Conservation (phyloP, 2,113 vertebrate genomes). For the Syrmaticus mikado region DNA sequence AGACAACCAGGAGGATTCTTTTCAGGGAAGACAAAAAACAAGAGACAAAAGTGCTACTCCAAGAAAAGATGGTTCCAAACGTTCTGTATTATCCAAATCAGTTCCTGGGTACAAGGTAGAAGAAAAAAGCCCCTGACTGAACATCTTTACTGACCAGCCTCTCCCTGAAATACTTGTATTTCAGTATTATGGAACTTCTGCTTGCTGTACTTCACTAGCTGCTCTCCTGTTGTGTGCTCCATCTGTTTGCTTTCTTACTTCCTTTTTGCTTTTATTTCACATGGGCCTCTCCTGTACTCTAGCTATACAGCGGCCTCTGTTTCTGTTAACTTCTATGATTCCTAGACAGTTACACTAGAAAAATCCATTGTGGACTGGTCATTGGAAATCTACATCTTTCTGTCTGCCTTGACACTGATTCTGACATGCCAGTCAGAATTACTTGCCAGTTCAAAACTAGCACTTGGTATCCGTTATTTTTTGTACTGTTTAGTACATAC, state of each 20-base stretch:
- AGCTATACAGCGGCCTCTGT: conserved; percentile 60
- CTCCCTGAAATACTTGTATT: conserved; percentile 75
- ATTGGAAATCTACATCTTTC: background rate
- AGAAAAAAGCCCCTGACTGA: conserved; percentile 98
- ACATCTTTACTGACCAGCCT: conserved; percentile 79
- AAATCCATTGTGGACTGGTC: background rate
- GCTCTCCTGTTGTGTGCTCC: conserved; percentile 67
- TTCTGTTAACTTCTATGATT: conserved; percentile 56
- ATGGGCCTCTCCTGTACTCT: conserved; percentile 69
- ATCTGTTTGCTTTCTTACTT: conserved; percentile 69
- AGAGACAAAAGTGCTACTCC: conserved; percentile 89
- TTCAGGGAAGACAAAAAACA: conserved; percentile 86
- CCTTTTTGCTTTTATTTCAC: conserved; percentile 65
- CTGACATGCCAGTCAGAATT: background rate
- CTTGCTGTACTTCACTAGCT: conserved; percentile 67
- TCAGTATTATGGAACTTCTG: conserved; percentile 63
- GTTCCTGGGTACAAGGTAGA: conserved; percentile 99
- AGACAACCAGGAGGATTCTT: conserved; percentile 87
- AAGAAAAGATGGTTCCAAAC: conserved; percentile 89
- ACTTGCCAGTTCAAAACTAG: conserved; percentile 13
- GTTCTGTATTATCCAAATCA: conserved; percentile 90
- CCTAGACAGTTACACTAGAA: conserved; percentile 31
- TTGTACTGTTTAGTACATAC: background rate
- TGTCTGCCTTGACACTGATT: background rate
- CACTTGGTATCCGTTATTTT: background rate